Evolutionary conservation across 2,888 invertebrate genomes (phyloP).

Genomic region (Drosophila diplacantha): DNA sequence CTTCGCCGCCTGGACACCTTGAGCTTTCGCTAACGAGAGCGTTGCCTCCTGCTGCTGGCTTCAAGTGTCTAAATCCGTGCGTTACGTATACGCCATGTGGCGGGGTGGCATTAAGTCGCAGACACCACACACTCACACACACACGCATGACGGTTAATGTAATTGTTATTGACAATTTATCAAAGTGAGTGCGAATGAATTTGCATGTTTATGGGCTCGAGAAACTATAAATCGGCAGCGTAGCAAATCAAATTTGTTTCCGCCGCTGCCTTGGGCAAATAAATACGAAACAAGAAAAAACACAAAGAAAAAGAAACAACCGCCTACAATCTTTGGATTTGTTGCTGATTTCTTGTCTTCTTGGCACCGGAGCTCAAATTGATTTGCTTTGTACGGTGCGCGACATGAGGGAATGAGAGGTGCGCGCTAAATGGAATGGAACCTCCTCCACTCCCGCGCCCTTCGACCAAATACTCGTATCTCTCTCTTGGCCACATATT

Average conservation of each 20-base stretch:
- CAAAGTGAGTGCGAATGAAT: constrained; percentile 27
- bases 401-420: constrained; percentile 17
- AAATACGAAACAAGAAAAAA: constrained; percentile 14
- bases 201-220: constrained; percentile 45
- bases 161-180: constrained; percentile 44
- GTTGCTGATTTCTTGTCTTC: constrained; percentile 19
- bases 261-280: constrained; percentile 45
- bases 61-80: constrained; percentile 21
- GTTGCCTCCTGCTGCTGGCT: constrained; percentile 25
- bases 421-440: constrained; percentile 25
- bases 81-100: constrained; percentile 58
- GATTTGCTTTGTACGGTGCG: constrained; percentile 49
- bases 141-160: constrained; percentile 34
- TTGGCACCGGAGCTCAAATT: constrained; percentile 42
- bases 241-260: constrained; percentile 25
- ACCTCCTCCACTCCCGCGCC: not conserved
- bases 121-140: constrained; percentile 19
- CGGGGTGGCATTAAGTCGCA: constrained; percentile 24
- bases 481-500: constrained; percentile 46
- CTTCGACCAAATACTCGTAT: constrained; percentile 22
- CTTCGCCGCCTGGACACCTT: constrained; percentile 21
- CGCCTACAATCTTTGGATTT: constrained; percentile 52
- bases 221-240: constrained; percentile 42
- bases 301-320: constrained; percentile 2
- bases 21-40: constrained; percentile 27